These are phyloP conservation scores for Micropoecilia bifurca DNA, from an alignment of 2,797 vertebrate genomes.

Conservation along the genomic window DNA sequence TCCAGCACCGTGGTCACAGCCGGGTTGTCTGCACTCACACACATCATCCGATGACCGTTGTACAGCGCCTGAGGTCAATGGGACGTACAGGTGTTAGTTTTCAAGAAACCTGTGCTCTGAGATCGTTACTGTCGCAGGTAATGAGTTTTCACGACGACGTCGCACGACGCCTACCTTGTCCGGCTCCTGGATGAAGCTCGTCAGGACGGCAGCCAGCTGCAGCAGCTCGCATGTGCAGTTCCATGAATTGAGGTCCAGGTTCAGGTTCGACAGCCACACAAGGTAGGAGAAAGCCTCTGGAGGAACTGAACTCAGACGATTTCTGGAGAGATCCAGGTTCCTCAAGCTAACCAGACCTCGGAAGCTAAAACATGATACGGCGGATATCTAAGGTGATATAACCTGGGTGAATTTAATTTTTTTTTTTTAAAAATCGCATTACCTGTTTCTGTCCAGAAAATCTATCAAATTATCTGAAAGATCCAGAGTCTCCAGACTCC, in stretches of 20 bases:
- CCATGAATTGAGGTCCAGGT: constrained; percentile 84
- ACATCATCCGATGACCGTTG: constrained; percentile 76
- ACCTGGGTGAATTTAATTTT: background rate
- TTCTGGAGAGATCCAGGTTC: constrained; percentile 84
- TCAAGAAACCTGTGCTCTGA: background rate
- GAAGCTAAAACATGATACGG: constrained; percentile 62
- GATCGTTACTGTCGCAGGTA: background rate
- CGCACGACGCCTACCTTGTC: constrained; percentile 52
- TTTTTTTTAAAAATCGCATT: background rate
- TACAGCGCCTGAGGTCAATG: constrained; percentile 58
- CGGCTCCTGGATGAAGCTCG: constrained; percentile 74
- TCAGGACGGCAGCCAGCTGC: constrained; percentile 77
- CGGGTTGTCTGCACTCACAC: constrained; percentile 64
- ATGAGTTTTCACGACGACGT: background rate
- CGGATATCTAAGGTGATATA: background rate
- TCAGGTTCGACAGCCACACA: constrained; percentile 78
- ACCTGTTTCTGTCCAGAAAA: constrained; percentile 74
- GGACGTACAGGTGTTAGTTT: background rate
- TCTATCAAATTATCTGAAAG: constrained; percentile 84
- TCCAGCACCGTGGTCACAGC: constrained; percentile 75
- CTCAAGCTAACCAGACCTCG: constrained; percentile 68
- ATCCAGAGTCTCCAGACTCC: constrained; percentile 81
- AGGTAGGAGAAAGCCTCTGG: constrained; percentile 80
- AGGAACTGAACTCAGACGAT: constrained; percentile 74
- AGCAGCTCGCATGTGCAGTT: constrained; percentile 84